Evolutionary conservation across 2,888 invertebrate genomes (phyloP), one percentile per base, ranked within the genome.

Genomic region (Clusia tigrina): DNA sequence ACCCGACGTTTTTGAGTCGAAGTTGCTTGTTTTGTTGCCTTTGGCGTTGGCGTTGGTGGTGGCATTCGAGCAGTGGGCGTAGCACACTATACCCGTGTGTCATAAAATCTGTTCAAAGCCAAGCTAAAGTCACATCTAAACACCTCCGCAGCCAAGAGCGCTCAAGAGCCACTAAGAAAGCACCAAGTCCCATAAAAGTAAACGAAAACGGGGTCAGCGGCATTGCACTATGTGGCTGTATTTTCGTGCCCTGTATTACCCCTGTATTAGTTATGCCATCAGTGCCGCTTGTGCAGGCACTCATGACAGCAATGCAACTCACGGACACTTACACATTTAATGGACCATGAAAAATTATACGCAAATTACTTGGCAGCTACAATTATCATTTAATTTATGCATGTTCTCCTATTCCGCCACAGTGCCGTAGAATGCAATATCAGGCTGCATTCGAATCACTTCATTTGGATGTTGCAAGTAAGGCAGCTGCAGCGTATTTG

Each of bases 51-150:
- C 24, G 12, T 12, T 23, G 15, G n/a, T n/a, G 25, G 26, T 25
- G 60, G n/a, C n/a, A n/a, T n/a, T n/a, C n/a, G n/a, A n/a, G n/a
- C n/a, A n/a, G n/a, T n/a, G n/a, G n/a, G n/a, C n/a, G n/a, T n/a
- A n/a, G n/a, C n/a, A n/a, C n/a, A n/a, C n/a, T n/a, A n/a, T n/a
- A n/a, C n/a, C n/a, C n/a, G n/a, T n/a, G 15, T 48, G 48, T 48
- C 48, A 22, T 48, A 48, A 48, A 48, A 48, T 20, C 42, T 42
- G 42, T n/a, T n/a, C 18, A 22, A 3, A 15, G 5, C 48, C 5
- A n/a, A 42, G 20, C 48, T 20, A 10, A 15, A 18, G 48, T 62
- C 58, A 58, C 58, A 62, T 58, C 54, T 62, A 62, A 62, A 62
- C 62, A 62, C 62, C 58, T 62, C 57, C 42, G 53, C 38, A 56